Conservation (phyloP, 2,888 invertebrate genomes). For the Aquatica leii region DNA sequence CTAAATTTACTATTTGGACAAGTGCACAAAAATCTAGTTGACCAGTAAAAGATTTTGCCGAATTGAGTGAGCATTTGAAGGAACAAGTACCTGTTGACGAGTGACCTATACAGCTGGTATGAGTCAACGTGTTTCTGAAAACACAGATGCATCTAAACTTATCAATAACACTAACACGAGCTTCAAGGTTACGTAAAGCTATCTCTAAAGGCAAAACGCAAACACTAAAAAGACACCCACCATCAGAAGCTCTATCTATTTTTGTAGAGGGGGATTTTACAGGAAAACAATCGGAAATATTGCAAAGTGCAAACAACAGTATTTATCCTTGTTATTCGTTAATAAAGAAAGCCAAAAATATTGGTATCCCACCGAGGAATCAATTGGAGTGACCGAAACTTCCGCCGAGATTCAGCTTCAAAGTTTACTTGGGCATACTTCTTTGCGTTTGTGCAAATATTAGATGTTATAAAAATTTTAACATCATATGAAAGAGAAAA, state of each 20-base stretch:
- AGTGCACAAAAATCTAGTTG: no score
- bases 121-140: no score
- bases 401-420: constrained; percentile 19
- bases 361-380: constrained; percentile 17
- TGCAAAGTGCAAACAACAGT: not conserved
- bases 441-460: constrained; percentile 28
- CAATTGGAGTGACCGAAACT: constrained; percentile 14
- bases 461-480: constrained; percentile 25
- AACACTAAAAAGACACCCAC: not conserved
- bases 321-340: constrained; percentile 20
- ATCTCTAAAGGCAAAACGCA: no score
- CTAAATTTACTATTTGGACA: no score
- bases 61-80: no score
- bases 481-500: constrained; percentile 27
- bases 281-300: constrained; percentile 8
- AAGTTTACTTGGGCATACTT: constrained; percentile 30
- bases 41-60: no score
- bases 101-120: no score
- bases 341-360: constrained; percentile 15
- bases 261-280: constrained; percentile 13
- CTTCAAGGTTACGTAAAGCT: no score
- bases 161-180: no score
- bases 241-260: not conserved
- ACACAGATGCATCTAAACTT: no score
- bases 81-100: no score